Base-by-base conservation (phyloP, 1,140 invertebrate species). In the Aphelenchoides avenae region DNA sequence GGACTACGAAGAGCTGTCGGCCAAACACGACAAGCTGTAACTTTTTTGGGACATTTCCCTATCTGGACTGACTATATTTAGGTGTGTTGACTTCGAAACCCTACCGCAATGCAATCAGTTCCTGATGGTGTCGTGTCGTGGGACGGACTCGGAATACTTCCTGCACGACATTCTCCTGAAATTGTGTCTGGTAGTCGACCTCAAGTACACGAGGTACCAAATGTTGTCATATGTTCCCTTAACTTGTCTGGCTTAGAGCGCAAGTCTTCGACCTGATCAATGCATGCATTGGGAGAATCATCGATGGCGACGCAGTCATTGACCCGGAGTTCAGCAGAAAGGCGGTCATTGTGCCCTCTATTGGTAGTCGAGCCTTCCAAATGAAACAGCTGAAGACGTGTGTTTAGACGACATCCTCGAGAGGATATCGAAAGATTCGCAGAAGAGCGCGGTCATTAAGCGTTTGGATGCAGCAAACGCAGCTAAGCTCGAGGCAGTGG, bases 401-500 rank as follows among this genome's bases (percentile, higher is more conserved):
- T 18, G 15, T 15, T 1, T 3, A 60, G 57, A 60, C 5, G 57
- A 60, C 9, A 48, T 30, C n/a, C 24, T 60, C 7, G 27, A 62
- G 34, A 20, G 63, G 29, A 60, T 60, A 15, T 54, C 60, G 41
- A 62, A 37, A 9, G 61, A 60, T 2, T 18, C 52, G 24, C 31
- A 36, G 13, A 18, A 27, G 24, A 40, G 29, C 22, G 7, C 30
- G 33, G 26, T 64, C 24, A 61, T 29, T 33, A 54, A 61, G 44
- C 13, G 42, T 15, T 41, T 61, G 4, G 46, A 65, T 27, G 31
- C 27, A 1, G 61, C 59, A 11, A 37, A 53, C 18, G 31, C 34
- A 3, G 59, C 13, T 5, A 62, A 62, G 43, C 59, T 64, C 37
- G 59, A 62, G 30, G 59, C 59, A 6, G 11, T 65, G 24, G 58